Conservation (phyloP, 2,888 invertebrate species). For the Dorcus hopei region DNA sequence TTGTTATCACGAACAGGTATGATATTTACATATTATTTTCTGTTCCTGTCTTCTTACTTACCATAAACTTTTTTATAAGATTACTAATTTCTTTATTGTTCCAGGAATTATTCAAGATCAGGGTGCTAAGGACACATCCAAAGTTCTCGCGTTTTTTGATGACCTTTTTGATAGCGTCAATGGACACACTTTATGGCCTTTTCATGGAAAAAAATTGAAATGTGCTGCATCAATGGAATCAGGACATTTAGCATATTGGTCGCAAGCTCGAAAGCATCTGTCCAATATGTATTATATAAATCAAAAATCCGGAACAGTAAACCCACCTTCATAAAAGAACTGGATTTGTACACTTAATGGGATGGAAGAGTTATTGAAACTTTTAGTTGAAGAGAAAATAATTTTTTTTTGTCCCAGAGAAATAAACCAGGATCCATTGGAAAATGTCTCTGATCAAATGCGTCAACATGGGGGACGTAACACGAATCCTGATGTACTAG, state of each 20-base stretch:
- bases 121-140: not conserved
- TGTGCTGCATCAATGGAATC: not conserved
- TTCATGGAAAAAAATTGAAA: not conserved
- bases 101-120: not conserved
- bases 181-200: not conserved
- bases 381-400: not conserved
- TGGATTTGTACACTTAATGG: not conserved
- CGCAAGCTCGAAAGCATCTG: not conserved
- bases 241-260: not conserved
- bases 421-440: conserved; percentile 22
- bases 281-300: not conserved
- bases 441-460: conserved; percentile 24
- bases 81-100: not conserved
- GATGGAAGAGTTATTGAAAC: not conserved
- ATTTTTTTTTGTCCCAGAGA: not conserved
- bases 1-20: not conserved
- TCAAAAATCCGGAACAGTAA: not conserved
- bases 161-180: not conserved
- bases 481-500: conserved; percentile 16
- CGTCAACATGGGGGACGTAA: conserved; percentile 18
- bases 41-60: no score
- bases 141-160: not conserved
- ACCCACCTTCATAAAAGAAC: not conserved
- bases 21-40: no score
- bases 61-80: no score